These are phyloP conservation scores for Cynopterus sphinx DNA, from an alignment of 2,797 vertebrate species.

Conservation along the genomic window DNA sequence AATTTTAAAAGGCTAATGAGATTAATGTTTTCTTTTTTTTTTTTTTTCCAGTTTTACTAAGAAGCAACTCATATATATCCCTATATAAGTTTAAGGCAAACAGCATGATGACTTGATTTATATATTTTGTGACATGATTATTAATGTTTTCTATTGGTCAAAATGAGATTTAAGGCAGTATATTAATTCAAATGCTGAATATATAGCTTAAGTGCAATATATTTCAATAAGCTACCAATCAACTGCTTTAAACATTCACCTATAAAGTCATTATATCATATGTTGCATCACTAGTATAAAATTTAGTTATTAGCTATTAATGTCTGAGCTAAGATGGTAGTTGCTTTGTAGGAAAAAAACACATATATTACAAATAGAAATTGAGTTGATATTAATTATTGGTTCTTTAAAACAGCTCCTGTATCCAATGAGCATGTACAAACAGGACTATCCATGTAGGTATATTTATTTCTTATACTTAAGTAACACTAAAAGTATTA, in stretches of 20 bases:
- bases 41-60: background rate
- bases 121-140: background rate
- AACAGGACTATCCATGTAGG: background rate
- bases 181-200: background rate
- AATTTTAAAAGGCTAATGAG: background rate
- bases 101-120: background rate
- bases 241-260: conserved; percentile 49
- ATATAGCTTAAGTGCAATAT: background rate
- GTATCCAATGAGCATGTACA: background rate
- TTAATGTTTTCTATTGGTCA: background rate
- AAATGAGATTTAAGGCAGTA: background rate
- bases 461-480: background rate
- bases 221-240: background rate
- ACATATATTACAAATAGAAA: background rate
- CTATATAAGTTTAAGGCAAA: background rate
- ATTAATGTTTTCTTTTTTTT: background rate
- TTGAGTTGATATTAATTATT: background rate
- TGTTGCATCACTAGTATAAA: conserved; percentile 43
- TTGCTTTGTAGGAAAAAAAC: background rate
- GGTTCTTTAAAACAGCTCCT: background rate
- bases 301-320: conserved; percentile 72
- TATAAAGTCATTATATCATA: conserved; percentile 42
- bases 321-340: conserved; percentile 25
- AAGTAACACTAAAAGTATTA: background rate
- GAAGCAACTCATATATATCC: background rate